phyloP scores from a whole-genome alignment of 2,797 vertebrate species.

The Neosilurus mollespiculum region DNA sequence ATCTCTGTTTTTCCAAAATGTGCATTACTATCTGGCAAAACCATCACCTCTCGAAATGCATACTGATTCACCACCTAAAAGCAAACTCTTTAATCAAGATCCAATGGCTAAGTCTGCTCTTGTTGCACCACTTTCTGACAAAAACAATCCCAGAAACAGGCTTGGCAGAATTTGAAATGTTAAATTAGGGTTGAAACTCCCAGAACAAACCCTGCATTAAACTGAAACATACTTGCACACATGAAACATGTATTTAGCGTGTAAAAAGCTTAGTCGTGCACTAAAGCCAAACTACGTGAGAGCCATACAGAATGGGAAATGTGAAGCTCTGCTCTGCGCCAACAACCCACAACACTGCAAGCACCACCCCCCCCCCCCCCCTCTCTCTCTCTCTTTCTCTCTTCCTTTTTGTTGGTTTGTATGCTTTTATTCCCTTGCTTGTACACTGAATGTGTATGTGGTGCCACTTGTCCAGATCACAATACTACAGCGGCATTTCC shows the following conservation, averaged over 20 bases:
- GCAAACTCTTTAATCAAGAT: conserved; percentile 36
- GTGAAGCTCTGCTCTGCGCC: conserved; percentile 43
- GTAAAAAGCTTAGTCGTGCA: conserved; percentile 25
- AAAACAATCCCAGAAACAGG: neutral
- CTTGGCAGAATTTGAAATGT: neutral
- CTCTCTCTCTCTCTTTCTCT: neutral
- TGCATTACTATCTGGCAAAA: conserved; percentile 38
- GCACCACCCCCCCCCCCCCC: neutral
- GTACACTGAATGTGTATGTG: conserved; percentile 34
- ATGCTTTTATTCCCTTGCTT: conserved; percentile 50
- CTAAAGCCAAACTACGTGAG: conserved; percentile 30
- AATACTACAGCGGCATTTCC: conserved; percentile 54
- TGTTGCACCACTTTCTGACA: neutral
- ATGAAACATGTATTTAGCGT: conserved; percentile 8
- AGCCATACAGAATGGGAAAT: conserved; percentile 39
- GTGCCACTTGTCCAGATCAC: conserved; percentile 47
- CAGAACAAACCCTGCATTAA: neutral
- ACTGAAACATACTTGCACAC: neutral
- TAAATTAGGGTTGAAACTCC: neutral
- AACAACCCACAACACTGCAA: conserved; percentile 22
- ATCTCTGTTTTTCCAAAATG: conserved; percentile 34
- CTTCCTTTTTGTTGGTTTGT: neutral
- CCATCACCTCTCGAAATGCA: conserved; percentile 32
- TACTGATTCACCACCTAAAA: conserved; percentile 31
- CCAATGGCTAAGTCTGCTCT: conserved; percentile 3